Base-by-base conservation (phyloP, 1,140 invertebrate species). In the Vollenhovia emeryi region DNA sequence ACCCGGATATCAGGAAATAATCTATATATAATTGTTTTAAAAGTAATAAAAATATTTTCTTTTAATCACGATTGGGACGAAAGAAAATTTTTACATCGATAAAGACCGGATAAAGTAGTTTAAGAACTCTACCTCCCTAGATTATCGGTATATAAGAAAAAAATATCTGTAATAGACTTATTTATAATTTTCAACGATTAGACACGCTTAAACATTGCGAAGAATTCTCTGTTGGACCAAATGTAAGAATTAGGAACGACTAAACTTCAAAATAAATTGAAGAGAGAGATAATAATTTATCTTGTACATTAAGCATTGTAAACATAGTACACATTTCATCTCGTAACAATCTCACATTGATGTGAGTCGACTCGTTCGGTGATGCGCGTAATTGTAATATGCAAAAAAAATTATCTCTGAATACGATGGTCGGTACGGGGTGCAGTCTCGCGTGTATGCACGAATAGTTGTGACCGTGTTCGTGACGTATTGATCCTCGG, bases 401-500 rank as follows among this genome's bases (percentile, higher is more conserved):
- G 45, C 24, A 71, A n/a, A 55, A 69, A n/a, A 0, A 62, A 62
- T 80, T 43, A 55, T 55, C 64, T 57, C 33, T 18, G 36, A 69
- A 3, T 78, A 24, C 57, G 43, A 78, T 50, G 33, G 48, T 30
- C 18, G 7, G 24, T 55, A 84, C 6, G 48, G 8, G 21, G 62
- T 57, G 50, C 50, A 74, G 57, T 40, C 30, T 87, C 50, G 40
- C 21, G 9, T 48, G 36, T 64, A 73, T 82, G 66, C 50, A 73
- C 33, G 40, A 80, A 73, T 82, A 80, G 78, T 87, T 75, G 59
- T 74, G 62, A 87, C n/a, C 43, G 66, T 84, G 48, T 86, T 87
- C 75, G 84, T 90, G 89, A 88, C 43, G 79, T 91, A 91, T 91
- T 90, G 88, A 91, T 91, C 83, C 89, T 87, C 50, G 68, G 78